Evolutionary conservation across 1,140 invertebrate species (phyloP), one percentile per base, ranked within the genome.

Genomic region (Drosophila nigrodunni): DNA sequence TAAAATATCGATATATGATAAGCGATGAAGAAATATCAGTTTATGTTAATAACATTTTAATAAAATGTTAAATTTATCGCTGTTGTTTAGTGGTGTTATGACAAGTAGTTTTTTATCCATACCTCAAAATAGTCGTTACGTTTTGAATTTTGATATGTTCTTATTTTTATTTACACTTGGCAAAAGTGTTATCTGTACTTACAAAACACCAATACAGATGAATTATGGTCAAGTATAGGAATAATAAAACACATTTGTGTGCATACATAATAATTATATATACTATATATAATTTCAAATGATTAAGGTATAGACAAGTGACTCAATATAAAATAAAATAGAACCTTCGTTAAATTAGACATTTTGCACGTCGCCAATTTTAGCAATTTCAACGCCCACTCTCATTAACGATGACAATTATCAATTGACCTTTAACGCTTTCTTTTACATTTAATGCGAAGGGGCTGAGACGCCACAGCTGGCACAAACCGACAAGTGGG

Each of bases 341-440:
- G 2, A 43, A 43, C 11, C 11, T n/a, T 43, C 41, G 3, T 11
- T 78, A 81, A 74, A 58, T 46, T 65, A 41, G 25, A 47, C 37
- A 70, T 43, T 39, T 71, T 60, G 25, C 37, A 18, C 8, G 35
- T 18, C 18, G 62, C 8, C 11, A 25, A 67, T 68, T 76, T 71
- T 65, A 67, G 46, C 66, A 78, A 82, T 78, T 66, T 50, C 49
- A 66, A 59, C 76, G 68, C 80, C 81, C 81, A 85, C 81, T 49
- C 9, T 67, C 55, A 77, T 77, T 74, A 74, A 8, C 34, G n/a
- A 10, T 54, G 43, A 43, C 74, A 66, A 73, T 72, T 61, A 55
- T 34, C 11, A 68, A 77, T 83, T 79, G 58, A 72, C 62, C 62
- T 41, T 75, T 73, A 59, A 71, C 65, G 62, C 80, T 82, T 82